Conservation (phyloP, 2,113 vertebrate species). For the Toxotes jaculatrix region DNA sequence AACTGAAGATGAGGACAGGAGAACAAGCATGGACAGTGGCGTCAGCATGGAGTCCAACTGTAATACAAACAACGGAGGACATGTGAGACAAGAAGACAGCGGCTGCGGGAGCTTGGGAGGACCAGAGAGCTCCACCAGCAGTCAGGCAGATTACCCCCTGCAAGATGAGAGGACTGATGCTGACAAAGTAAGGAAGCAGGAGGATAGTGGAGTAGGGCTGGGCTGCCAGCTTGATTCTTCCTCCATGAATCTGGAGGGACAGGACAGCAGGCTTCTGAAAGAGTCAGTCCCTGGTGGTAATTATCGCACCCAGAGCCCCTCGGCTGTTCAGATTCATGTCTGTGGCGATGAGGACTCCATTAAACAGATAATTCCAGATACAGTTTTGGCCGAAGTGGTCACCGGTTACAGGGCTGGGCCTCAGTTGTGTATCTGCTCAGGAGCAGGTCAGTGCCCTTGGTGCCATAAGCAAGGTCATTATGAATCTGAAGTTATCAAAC, state of each 20-base stretch:
- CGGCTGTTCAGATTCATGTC: slow-evolving; percentile 31
- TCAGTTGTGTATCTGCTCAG: slow-evolving; percentile 75
- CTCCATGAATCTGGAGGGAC: slow-evolving; percentile 50
- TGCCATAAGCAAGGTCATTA: slow-evolving; percentile 62
- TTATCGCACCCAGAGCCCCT: slow-evolving; percentile 74
- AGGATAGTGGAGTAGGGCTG: slow-evolving; percentile 74
- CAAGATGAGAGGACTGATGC: slow-evolving; percentile 36
- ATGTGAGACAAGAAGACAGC: slow-evolving; percentile 77
- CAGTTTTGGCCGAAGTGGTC: slow-evolving; percentile 58
- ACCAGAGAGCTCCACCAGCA: slow-evolving; percentile 63
- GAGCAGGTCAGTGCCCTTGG: slow-evolving; percentile 75
- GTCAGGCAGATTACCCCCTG: slow-evolving; percentile 53
- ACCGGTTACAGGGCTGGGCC: slow-evolving; percentile 76
- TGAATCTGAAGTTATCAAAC: slow-evolving; percentile 25
- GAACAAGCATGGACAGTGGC: slow-evolving; percentile 80
- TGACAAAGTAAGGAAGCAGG: slow-evolving; percentile 2
- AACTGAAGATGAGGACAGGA: slow-evolving; percentile 59
- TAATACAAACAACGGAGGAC: not conserved
- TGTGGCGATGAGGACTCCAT: slow-evolving; percentile 29
- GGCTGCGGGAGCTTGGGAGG: slow-evolving; percentile 80
- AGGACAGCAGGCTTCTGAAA: slow-evolving; percentile 46
- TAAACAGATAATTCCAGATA: slow-evolving; percentile 47
- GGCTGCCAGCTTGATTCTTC: slow-evolving; percentile 53
- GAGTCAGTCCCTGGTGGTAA: slow-evolving; percentile 27
- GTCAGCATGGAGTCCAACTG: slow-evolving; percentile 65